phyloP scores from a whole-genome alignment of 2,113 vertebrate species.

The Condylura cristata region DNA sequence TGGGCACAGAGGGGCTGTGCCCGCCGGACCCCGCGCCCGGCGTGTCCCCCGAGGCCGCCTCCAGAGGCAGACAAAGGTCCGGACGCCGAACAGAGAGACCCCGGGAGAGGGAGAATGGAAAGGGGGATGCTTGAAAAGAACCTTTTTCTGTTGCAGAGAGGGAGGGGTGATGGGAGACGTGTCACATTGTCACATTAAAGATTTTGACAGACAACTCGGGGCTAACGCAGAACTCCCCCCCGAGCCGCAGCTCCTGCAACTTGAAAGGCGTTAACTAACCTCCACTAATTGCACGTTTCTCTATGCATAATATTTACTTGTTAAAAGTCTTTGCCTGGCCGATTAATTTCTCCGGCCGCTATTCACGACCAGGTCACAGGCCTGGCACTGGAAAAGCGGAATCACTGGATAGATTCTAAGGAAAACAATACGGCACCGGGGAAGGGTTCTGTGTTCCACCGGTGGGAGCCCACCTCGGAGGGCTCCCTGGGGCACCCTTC shows the following conservation, averaged over 20 bases:
- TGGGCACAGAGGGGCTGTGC: neutral
- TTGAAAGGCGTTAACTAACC: slow-evolving; percentile 65
- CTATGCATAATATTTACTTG: slow-evolving; percentile 56
- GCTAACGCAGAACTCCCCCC: slow-evolving; percentile 54
- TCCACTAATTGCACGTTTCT: slow-evolving; percentile 60
- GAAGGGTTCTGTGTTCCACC: neutral
- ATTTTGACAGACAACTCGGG: slow-evolving; percentile 71
- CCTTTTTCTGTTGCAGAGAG: slow-evolving; percentile 34
- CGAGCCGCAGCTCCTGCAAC: neutral
- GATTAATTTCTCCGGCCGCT: slow-evolving; percentile 12
- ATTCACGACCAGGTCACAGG: neutral
- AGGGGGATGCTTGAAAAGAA: slow-evolving; percentile 39
- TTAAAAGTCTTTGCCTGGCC: slow-evolving; percentile 57
- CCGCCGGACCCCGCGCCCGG: neutral
- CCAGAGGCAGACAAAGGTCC: slow-evolving; percentile 59
- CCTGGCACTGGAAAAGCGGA: neutral
- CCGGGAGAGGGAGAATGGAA: neutral
- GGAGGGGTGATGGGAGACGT: slow-evolving; percentile 61
- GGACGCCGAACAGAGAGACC: neutral
- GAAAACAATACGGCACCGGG: neutral
- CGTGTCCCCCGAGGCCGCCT: neutral
- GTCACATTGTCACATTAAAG: slow-evolving; percentile 70
- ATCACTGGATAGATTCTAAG: neutral
- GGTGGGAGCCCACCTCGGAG: neutral
- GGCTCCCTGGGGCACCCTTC: neutral